Percentiles rank a stretch among this genome's conserved stretches.
Evolutionary conservation across 1,140 invertebrate species (phyloP).

Genomic region (Zaprionus vittiger): DNA sequence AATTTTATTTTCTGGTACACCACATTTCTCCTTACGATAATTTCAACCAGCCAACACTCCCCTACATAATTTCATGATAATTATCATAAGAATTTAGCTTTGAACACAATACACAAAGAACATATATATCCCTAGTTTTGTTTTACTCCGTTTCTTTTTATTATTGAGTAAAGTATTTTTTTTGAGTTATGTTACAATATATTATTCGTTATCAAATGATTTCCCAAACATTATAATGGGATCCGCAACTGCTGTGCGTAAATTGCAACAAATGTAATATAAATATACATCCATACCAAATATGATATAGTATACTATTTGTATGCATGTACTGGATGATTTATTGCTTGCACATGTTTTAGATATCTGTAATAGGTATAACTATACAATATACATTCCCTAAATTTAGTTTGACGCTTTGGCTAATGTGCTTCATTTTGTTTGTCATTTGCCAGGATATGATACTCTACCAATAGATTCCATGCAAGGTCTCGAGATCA

Average conservation of each 20-base stretch:
- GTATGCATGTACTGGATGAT: background rate
- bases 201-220: background rate
- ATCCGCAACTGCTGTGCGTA: background rate
- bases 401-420: background rate
- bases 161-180: background rate
- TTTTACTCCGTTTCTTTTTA: background rate
- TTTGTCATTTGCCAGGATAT: slow-evolving; percentile 88
- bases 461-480: slow-evolving; percentile 98
- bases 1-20: background rate
- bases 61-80: background rate
- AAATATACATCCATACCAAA: background rate
- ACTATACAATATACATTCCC: background rate
- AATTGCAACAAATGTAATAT: background rate
- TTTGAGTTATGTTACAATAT: background rate
- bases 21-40: background rate
- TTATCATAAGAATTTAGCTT: background rate
- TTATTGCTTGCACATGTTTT: background rate
- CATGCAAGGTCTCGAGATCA: slow-evolving; percentile 97
- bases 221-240: background rate
- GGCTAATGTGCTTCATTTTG: slow-evolving; percentile 11
- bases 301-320: background rate
- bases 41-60: background rate
- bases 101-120: background rate
- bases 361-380: background rate
- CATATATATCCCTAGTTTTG: background rate